Evolutionary conservation across 2,888 invertebrate genomes (phyloP), one percentile per base, ranked within the genome.

Genomic region (Melanostoma mellinum): DNA sequence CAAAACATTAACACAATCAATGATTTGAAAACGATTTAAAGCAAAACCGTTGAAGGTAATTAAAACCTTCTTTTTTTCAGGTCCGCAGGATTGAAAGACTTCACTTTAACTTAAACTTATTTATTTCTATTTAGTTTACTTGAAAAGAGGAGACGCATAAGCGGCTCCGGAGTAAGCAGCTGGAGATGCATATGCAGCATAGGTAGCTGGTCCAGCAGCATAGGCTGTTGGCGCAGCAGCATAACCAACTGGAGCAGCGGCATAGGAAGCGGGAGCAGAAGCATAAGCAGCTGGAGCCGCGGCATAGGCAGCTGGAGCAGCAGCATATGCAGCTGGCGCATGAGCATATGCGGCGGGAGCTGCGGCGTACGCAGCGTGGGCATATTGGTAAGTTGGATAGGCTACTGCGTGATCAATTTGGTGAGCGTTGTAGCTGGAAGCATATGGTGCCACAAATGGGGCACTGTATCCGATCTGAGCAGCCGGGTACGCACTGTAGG

Each of bases 341-440:
- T 60, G 60, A 8, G 68, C 65, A 48, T 75, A 76, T 9, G 67
- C 72, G 1, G 67, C 77, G 36, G 76, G 77, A 8, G 82, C 72
- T 10, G 60, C 30, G 60, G 71, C 60, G 36, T 60, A 60, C 4
- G 46, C 73, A 38, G 73, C 77, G 20, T 73, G 73, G 38, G 77
- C 73, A 53, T 77, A 82, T 32, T 52, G 81, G 9, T 56, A 68
- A 1, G 50, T 53, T 69, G 82, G 77, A 58, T 82, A 82, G 30
- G 82, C 82, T 0, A 82, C 73, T 1, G 82, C 63, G n/a, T 82
- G 77, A 48, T 82, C 77, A 38, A 82, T 74, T n/a, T 77, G 73
- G 20, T 82, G 82, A 48, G 77, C 73, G 10, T 82, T 82, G 42
- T 77, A 77, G 20, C 73, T 82, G 63, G 76, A 73, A 30, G 77